Conservation (phyloP, 2,888 invertebrate genomes). For the Lamellibrachia satsuma region DNA sequence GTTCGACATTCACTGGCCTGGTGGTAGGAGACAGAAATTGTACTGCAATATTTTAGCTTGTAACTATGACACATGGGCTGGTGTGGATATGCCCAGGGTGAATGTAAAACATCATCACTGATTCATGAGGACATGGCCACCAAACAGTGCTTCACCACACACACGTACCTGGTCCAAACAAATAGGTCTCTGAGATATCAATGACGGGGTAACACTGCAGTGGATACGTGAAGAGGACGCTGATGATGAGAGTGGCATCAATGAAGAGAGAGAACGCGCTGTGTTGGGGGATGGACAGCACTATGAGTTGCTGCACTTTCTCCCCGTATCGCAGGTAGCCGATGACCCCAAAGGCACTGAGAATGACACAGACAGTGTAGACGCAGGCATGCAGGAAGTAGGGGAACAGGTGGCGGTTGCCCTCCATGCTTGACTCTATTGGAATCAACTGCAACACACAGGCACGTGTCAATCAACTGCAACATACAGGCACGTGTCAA, state of each 20-base stretch:
- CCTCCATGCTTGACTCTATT: conserved; percentile 64
- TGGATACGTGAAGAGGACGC: conserved; percentile 60
- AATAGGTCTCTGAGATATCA: conserved; percentile 53
- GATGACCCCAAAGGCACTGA: conserved; percentile 54
- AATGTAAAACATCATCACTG: neutral
- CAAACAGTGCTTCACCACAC: neutral
- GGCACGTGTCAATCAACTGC: too few species aligned
- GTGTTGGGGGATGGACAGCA: conserved; percentile 51
- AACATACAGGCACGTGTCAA: too few species aligned
- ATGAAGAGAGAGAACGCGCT: conserved; percentile 47
- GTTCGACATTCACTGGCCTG: too few species aligned
- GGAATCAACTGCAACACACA: conserved; percentile 55
- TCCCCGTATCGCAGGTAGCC: conserved; percentile 59
- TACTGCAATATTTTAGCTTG: too few species aligned
- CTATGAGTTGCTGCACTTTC: conserved; percentile 57
- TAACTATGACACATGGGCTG: too few species aligned
- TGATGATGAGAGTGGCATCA: conserved; percentile 56
- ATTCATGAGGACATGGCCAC: too few species aligned
- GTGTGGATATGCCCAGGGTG: too few species aligned
- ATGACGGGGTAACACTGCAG: conserved; percentile 61
- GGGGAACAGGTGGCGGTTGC: conserved; percentile 58
- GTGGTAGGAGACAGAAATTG: too few species aligned
- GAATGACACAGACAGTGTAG: conserved; percentile 46
- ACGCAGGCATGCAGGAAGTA: conserved; percentile 56
- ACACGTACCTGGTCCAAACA: conserved; percentile 50